Conservation (phyloP, 2,113 vertebrate species). For the Rhinolophus ferrumequinum region DNA sequence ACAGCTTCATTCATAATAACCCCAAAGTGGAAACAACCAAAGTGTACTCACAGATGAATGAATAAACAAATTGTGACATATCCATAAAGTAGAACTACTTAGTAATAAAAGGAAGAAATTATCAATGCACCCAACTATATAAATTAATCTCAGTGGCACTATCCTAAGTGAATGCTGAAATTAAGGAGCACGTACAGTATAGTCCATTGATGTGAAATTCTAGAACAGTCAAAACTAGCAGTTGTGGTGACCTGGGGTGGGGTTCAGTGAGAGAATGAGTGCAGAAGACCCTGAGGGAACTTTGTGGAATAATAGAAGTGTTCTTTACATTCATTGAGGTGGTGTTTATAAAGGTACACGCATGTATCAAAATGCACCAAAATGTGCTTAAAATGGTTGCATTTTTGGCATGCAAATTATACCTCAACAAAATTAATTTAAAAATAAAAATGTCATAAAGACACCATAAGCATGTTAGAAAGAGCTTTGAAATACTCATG, state of each 20-base stretch:
- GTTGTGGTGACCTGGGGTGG: neutral
- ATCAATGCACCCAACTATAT: neutral
- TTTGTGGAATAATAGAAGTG: neutral
- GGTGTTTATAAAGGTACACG: neutral
- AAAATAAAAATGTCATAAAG: slow-evolving; percentile 6
- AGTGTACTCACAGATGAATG: neutral
- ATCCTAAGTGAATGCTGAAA: slow-evolving; percentile 7
- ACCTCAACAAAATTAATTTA: neutral
- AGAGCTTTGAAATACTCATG: neutral
- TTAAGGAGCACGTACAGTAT: neutral
- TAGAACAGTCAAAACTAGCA: neutral
- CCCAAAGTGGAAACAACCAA: neutral
- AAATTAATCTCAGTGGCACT: neutral
- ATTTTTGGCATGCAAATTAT: neutral
- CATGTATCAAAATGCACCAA: neutral
- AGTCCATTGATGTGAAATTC: neutral
- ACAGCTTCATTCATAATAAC: neutral
- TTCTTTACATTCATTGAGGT: neutral
- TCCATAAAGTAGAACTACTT: neutral
- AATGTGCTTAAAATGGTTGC: neutral
- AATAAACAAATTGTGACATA: neutral
- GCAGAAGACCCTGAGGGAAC: neutral
- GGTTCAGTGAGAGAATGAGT: rapidly evolving
- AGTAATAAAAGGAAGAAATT: neutral
- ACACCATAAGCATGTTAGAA: neutral